Conservation (phyloP, 2,113 vertebrate species). For the Cercopithecus mona region DNA sequence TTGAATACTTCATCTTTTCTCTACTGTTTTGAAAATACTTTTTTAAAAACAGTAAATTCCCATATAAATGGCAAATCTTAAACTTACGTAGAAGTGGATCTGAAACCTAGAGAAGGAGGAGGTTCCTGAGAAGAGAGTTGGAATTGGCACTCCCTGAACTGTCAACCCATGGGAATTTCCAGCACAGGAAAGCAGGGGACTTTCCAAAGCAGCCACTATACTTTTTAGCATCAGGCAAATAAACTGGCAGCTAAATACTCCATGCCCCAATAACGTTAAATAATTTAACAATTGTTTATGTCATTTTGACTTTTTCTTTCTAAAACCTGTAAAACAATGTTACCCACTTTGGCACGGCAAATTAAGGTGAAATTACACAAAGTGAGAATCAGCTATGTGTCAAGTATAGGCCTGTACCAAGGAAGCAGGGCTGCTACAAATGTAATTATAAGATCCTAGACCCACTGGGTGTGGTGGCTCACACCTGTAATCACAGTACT, state of each 20-base stretch:
- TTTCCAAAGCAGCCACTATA: neutral
- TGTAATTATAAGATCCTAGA: neutral
- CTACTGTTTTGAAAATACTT: conserved; percentile 7
- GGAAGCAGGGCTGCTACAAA: neutral
- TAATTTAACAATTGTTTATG: neutral
- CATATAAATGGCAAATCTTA: neutral
- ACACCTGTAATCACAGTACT: too few species aligned
- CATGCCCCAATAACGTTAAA: neutral
- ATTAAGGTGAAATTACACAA: neutral
- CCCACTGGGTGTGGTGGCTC: too few species aligned
- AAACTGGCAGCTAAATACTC: neutral
- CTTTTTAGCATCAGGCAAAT: conserved; percentile 12
- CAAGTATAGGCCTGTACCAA: neutral
- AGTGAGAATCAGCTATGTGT: neutral
- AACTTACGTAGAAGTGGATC: conserved; percentile 37
- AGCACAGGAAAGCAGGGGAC: neutral
- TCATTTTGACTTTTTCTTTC: neutral
- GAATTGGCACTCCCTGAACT: neutral
- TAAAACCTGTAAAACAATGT: neutral
- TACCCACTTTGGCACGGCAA: neutral
- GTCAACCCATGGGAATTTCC: neutral
- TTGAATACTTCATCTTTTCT: neutral
- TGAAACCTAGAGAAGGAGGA: conserved; percentile 29
- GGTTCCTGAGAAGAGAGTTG: neutral
- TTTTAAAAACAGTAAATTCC: neutral